These are phyloP conservation scores for Myopa testacea DNA, from an alignment of 2,888 invertebrate species.

Conservation along the genomic window DNA sequence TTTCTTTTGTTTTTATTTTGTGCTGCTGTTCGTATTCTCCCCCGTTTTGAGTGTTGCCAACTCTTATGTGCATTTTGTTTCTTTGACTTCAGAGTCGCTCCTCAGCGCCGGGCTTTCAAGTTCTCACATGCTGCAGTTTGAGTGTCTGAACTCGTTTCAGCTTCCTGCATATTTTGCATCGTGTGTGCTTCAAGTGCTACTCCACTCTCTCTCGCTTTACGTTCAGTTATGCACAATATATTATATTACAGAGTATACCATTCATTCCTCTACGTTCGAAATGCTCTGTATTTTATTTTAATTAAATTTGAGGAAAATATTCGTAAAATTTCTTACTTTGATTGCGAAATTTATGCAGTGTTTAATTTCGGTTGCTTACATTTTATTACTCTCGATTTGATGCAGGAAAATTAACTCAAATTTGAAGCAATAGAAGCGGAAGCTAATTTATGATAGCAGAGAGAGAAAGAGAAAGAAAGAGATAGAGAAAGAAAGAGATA, in stretches of 20 bases:
- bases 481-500: too few species aligned
- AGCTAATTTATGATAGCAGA: background rate
- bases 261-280: background rate
- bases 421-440: background rate
- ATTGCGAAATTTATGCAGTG: slow-evolving; percentile 26
- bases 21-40: background rate
- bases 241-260: background rate
- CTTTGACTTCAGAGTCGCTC: background rate
- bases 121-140: background rate
- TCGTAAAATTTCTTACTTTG: slow-evolving; percentile 11
- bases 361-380: background rate
- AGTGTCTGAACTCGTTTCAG: background rate
- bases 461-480: background rate
- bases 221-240: background rate
- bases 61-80: slow-evolving; percentile 4
- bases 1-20: background rate
- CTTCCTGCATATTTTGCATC: background rate
- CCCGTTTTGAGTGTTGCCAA: background rate
- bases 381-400: background rate
- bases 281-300: slow-evolving; percentile 13
- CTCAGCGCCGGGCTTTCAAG: background rate
- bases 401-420: background rate
- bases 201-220: background rate
- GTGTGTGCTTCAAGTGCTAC: background rate
- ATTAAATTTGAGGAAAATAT: slow-evolving; percentile 22